A percentile compares a stretch with the other conserved stretches of the same genome.
Conservation (phyloP, 2,113 vertebrate species). For the Mustelus asterias region DNA sequence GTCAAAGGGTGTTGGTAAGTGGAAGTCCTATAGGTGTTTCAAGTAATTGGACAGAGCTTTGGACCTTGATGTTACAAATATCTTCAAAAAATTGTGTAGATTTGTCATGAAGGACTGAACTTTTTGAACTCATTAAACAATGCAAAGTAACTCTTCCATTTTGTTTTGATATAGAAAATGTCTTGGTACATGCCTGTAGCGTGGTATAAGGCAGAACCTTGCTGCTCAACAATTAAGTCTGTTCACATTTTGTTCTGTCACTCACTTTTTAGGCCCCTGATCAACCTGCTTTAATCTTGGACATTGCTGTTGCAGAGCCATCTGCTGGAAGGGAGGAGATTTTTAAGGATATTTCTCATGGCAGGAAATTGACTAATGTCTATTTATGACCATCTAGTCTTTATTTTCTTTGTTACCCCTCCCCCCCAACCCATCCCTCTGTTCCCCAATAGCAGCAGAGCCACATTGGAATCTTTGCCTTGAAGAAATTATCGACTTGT, state of each 20-base stretch:
- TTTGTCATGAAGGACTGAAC: background rate
- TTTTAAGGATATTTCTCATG: background rate
- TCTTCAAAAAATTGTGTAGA: background rate
- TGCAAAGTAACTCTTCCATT: background rate
- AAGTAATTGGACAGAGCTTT: background rate
- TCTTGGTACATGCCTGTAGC: background rate
- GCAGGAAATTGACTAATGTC: background rate
- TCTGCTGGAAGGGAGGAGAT: background rate
- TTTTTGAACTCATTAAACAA: background rate
- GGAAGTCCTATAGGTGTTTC: background rate
- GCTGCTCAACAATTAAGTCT: background rate
- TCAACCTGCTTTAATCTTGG: background rate
- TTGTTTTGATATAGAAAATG: background rate
- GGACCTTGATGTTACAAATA: conserved; percentile 3
- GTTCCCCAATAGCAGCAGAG: background rate
- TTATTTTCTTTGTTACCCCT: too few species aligned
- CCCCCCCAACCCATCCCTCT: background rate
- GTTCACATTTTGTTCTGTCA: background rate
- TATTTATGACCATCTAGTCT: background rate
- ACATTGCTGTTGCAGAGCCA: background rate
- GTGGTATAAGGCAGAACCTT: background rate
- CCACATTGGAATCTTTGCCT: background rate
- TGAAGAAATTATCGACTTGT: background rate
- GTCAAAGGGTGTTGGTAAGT: background rate
- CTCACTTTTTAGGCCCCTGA: background rate